phyloP scores from a whole-genome alignment of 2,797 vertebrate genomes.

The Aphelocoma californica region DNA sequence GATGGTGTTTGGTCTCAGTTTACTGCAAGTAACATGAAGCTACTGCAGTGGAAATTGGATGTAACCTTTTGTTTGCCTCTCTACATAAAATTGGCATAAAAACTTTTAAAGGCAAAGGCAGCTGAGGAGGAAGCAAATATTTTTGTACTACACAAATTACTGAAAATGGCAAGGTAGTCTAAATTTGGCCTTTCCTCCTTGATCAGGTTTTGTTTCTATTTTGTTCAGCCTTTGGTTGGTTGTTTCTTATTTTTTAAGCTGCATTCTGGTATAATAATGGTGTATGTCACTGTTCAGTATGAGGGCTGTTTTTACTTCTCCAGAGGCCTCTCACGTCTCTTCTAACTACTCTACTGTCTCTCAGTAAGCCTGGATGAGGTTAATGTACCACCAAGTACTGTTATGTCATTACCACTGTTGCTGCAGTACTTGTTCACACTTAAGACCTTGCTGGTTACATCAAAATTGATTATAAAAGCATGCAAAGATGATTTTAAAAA shows the following conservation, averaged over 20 bases:
- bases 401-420: not conserved
- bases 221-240: not conserved
- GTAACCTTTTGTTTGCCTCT: not conserved
- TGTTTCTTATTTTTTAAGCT: not conserved
- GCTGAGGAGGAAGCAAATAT: not conserved
- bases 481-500: not conserved
- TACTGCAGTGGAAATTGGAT: not conserved
- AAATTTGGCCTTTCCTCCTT: not conserved
- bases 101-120: not conserved
- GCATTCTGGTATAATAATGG: not conserved
- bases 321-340: not conserved
- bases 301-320: not conserved
- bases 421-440: not conserved
- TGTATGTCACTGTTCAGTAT: not conserved
- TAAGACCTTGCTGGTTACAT: not conserved
- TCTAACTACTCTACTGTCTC: not conserved
- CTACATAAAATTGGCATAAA: not conserved
- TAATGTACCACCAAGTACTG: not conserved
- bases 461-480: not conserved
- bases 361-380: not conserved
- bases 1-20: not conserved
- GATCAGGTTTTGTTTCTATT: not conserved
- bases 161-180: not conserved
- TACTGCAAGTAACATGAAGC: not conserved
- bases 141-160: not conserved